Evolutionary conservation across 1,140 invertebrate species (phyloP).

Genomic region (Zeugodacus cucurbitae): DNA sequence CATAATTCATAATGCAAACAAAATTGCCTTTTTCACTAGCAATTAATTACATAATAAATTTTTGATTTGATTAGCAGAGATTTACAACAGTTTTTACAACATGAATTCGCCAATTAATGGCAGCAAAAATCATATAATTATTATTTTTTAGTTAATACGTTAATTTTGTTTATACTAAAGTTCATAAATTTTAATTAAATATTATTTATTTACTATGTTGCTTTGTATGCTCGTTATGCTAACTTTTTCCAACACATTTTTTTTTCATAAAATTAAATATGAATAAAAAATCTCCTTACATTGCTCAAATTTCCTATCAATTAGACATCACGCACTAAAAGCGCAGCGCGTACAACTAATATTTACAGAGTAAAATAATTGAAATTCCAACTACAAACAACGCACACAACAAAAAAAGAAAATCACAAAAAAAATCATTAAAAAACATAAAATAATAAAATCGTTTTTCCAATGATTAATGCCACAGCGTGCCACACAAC

Average conservation of each 20-base stretch:
- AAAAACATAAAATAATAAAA: not conserved
- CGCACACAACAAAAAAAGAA: not conserved
- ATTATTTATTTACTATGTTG: not conserved
- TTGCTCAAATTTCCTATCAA: not conserved
- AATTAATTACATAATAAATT: too few relatives aligned
- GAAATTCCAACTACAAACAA: not conserved
- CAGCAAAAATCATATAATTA: too few relatives aligned
- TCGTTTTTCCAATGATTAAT: not conserved
- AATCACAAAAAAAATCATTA: not conserved
- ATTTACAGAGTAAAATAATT: not conserved
- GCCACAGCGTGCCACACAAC: not conserved
- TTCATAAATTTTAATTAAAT: too few relatives aligned
- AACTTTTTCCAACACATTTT: not conserved
- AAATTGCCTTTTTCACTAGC: not conserved
- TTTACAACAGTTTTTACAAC: too few relatives aligned
- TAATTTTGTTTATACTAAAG: too few relatives aligned
- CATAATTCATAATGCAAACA: not conserved
- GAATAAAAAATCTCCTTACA: not conserved
- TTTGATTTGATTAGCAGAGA: too few relatives aligned
- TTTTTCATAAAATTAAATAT: not conserved
- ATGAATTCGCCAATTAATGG: too few relatives aligned
- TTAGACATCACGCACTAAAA: slow-evolving; percentile 1
- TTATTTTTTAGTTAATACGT: too few relatives aligned
- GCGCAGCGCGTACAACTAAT: not conserved
- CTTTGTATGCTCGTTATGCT: not conserved